Evolutionary conservation across 2,113 vertebrate genomes (phyloP).

Genomic region (Upupa epops): DNA sequence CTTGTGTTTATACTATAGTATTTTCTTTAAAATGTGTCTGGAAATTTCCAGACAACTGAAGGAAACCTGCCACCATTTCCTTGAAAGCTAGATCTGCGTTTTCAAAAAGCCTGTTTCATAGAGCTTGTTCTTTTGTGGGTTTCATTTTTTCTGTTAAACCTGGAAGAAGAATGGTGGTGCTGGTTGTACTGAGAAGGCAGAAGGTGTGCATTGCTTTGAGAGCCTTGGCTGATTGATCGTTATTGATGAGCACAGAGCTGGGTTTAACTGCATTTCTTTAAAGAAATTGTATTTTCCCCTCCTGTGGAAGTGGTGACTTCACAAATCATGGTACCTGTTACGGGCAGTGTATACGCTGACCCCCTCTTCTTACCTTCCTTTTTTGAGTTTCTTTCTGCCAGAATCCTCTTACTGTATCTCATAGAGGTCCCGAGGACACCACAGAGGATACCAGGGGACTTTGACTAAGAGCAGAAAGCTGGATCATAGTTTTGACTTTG

Average conservation of each 20-base stretch:
- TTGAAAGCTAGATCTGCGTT: not conserved
- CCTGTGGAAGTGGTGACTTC: not conserved
- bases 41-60: not conserved
- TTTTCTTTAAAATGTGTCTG: not conserved
- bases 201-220: not conserved
- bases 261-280: not conserved
- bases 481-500: not conserved
- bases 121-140: not conserved
- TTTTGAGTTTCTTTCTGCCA: not conserved
- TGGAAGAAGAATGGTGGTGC: not conserved
- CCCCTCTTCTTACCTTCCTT: not conserved
- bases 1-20: not conserved
- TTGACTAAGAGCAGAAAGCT: not conserved
- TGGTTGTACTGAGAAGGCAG: not conserved
- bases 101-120: not conserved
- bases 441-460: fast-evolving
- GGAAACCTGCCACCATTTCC: not conserved
- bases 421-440: not conserved
- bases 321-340: not conserved
- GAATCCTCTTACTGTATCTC: not conserved
- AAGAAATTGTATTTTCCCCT: not conserved
- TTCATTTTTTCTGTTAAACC: not conserved
- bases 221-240: not conserved
- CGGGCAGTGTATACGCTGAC: not conserved
- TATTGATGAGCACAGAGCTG: not conserved